These are phyloP conservation scores for Oscheius onirici DNA, from an alignment of 2,888 invertebrate genomes.

Conservation along the genomic window DNA sequence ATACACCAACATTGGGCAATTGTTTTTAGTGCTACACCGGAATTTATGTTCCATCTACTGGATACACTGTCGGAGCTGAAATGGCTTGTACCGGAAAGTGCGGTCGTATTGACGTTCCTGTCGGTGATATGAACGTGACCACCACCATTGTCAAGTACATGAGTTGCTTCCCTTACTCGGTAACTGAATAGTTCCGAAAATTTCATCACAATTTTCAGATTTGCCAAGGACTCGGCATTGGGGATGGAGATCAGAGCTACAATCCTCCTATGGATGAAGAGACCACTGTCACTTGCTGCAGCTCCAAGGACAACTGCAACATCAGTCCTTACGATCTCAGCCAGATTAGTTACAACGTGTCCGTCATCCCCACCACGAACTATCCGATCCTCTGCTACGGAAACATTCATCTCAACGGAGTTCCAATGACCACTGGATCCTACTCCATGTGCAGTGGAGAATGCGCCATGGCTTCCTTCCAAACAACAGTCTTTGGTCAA, in stretches of 20 bases:
- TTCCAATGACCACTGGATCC: slow-evolving; percentile 38
- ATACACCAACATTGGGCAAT: too few relatives aligned
- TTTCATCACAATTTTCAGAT: slow-evolving; percentile 8
- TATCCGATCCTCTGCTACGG: slow-evolving; percentile 53
- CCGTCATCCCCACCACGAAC: slow-evolving; percentile 46
- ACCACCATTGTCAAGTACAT: slow-evolving; percentile 38
- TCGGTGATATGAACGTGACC: slow-evolving; percentile 20
- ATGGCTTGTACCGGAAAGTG: slow-evolving; percentile 51
- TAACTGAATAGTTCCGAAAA: too few relatives aligned
- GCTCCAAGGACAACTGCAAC: slow-evolving; percentile 51
- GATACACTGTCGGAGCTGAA: slow-evolving; percentile 45
- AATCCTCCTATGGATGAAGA: slow-evolving; percentile 55
- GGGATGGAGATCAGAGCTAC: slow-evolving; percentile 43
- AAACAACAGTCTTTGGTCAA: slow-evolving; percentile 6
- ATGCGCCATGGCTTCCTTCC: slow-evolving; percentile 35
- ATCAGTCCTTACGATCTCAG: slow-evolving; percentile 34
- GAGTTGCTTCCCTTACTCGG: slow-evolving; percentile 50
- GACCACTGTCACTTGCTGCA: slow-evolving; percentile 45
- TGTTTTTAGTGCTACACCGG: slow-evolving; percentile 45
- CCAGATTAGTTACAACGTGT: slow-evolving; percentile 39
- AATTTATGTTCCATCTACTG: slow-evolving; percentile 34
- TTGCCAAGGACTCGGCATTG: slow-evolving; percentile 39
- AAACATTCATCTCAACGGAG: slow-evolving; percentile 43
- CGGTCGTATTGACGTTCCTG: slow-evolving; percentile 42
- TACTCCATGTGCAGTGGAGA: slow-evolving; percentile 35